Evolutionary conservation across 2,797 vertebrate species (phyloP), one percentile per base, ranked within the genome.

Genomic region (Acipenser transmontanus): DNA sequence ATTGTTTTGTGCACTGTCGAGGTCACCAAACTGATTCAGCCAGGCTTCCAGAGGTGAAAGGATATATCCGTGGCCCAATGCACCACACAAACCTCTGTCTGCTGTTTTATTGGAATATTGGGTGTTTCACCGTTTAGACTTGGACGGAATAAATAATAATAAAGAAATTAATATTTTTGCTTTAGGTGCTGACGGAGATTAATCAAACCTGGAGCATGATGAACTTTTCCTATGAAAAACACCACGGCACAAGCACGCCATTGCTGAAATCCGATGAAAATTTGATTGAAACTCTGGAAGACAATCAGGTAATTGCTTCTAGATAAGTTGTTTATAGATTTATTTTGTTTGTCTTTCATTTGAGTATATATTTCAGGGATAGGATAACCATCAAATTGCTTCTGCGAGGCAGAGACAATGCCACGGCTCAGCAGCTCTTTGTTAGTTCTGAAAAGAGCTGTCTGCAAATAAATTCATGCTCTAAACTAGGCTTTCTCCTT

Each of bases 281-380:
- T 72, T 83, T 93, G 11, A 92, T 93, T 7, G 93, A 94, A 73
- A 93, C 87, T 0, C 74, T 89, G 63, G 88, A 93, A 76, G 87
- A 91, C 72, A 89, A 90, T 73, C 89, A 90, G 84, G 86, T 90
- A 64, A 75, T 54, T 14, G 34, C 34, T 34, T 34, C 34, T 34
- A 34, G 34, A 34, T 34, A 34, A 34, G 34, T 34, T 34, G 34
- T 34, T 34, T 34, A 34, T 34, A 34, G 20, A 34, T 34, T 1
- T 34, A 34, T 3, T 34, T 34, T 3, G 34, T 34, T 34, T 34
- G 34, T 34, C 34, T 34, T 56, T 65, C 7, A 34, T 34, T 34
- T 34, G 34, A 34, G 34, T 34, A 34, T 34, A 10, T 57, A 12
- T 34, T 34, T 34, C 34, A 34, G 34, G 34, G 34, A 34, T 34